A percentile compares a stretch with the other conserved stretches of the same genome.
These are phyloP conservation scores for Callinectes sapidus DNA, from an alignment of 2,888 invertebrate species.

Conservation along the genomic window DNA sequence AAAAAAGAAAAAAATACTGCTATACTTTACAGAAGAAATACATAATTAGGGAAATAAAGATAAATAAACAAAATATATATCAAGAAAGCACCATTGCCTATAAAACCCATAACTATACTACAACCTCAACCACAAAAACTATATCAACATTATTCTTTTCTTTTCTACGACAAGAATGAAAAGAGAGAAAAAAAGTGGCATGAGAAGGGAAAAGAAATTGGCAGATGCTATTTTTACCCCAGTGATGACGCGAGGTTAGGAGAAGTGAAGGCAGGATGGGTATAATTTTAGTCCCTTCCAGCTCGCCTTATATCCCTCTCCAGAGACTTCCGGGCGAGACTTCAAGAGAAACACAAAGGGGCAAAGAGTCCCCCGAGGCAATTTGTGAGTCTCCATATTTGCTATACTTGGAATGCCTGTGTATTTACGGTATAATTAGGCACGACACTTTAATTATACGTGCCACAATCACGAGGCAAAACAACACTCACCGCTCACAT, in stretches of 20 bases:
- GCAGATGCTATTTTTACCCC: not conserved
- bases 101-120: not conserved
- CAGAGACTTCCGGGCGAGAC: not conserved
- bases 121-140: not conserved
- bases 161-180: not conserved
- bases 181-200: not conserved
- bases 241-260: not conserved
- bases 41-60: not conserved
- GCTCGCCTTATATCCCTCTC: not conserved
- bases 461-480: not conserved
- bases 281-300: not conserved
- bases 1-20: no score
- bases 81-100: not conserved
- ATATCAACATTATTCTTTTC: not conserved
- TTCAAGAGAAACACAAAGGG: not conserved
- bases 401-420: constrained; percentile 4
- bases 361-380: not conserved
- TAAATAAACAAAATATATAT: not conserved
- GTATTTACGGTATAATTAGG: constrained; percentile 1
- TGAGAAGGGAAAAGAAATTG: not conserved
- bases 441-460: constrained; percentile 16
- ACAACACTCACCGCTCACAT: not conserved
- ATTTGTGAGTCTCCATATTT: not conserved
- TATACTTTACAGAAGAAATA: no score
- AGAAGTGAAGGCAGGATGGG: not conserved